phyloP scores from a whole-genome alignment of 2,113 vertebrate genomes.

The Eubucco bourcierii region DNA sequence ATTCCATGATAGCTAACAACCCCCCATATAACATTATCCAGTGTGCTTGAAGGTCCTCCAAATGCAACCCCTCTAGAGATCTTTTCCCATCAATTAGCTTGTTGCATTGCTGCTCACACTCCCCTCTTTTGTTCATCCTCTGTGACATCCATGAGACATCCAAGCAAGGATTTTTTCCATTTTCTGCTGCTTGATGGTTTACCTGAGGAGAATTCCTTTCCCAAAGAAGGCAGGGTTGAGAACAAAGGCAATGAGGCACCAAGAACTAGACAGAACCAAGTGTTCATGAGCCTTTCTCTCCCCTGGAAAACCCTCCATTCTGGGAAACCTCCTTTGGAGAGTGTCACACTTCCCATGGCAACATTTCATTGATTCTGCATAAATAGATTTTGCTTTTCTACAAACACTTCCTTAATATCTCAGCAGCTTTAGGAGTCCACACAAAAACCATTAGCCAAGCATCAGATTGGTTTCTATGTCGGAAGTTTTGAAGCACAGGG shows the following conservation, averaged over 20 bases:
- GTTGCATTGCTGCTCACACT: background rate
- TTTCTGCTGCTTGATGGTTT: background rate
- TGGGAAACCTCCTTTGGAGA: background rate
- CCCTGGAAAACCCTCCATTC: background rate
- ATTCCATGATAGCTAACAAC: background rate
- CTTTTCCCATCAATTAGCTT: background rate
- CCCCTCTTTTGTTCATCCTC: background rate
- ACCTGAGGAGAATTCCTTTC: background rate
- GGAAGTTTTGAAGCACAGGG: background rate
- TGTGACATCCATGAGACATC: background rate
- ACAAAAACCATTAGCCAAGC: background rate
- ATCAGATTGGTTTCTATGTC: background rate
- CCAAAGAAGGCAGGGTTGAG: background rate
- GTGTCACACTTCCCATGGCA: conserved; percentile 16
- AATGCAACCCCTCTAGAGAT: background rate
- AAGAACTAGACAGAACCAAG: background rate
- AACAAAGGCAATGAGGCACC: background rate
- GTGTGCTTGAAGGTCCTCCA: background rate
- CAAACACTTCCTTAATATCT: conserved; percentile 42
- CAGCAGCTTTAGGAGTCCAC: background rate
- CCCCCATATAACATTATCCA: background rate
- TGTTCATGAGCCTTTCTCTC: fast-evolving
- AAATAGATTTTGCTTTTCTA: conserved; percentile 33
- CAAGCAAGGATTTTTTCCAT: background rate
- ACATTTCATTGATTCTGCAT: background rate